Conservation (phyloP, 2,113 vertebrate genomes). For the Callaeas wilsoni region DNA sequence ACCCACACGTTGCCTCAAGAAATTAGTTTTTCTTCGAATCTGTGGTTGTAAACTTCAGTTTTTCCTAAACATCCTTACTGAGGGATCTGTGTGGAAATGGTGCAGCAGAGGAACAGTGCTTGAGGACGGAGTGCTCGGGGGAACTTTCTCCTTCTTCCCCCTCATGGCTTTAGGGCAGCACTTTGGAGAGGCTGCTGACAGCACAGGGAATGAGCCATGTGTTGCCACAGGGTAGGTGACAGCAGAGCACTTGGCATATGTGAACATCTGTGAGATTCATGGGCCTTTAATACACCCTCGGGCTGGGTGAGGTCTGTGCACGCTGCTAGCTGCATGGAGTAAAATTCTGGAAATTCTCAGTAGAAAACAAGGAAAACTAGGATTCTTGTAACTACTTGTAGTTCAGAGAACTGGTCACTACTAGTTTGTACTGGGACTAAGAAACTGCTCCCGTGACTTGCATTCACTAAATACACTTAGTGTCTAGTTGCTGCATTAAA, state of each 20-base stretch:
- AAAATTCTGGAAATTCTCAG: neutral
- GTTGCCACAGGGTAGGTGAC: neutral
- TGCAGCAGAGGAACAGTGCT: neutral
- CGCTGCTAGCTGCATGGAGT: neutral
- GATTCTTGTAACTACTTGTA: neutral
- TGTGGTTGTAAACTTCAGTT: neutral
- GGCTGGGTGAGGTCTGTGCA: neutral
- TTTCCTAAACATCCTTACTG: neutral
- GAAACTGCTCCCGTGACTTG: neutral
- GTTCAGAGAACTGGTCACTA: neutral
- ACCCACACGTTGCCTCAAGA: accelerated
- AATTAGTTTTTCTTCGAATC: neutral
- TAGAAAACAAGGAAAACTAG: neutral
- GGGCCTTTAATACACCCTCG: neutral
- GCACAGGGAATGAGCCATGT: neutral
- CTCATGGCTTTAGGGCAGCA: neutral
- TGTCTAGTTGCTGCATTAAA: neutral
- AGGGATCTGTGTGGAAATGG: neutral
- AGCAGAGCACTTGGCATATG: neutral
- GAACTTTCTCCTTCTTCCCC: neutral
- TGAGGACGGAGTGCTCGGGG: neutral
- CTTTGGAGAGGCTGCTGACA: slow-evolving; percentile 11
- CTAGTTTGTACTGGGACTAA: neutral
- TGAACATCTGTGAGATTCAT: neutral
- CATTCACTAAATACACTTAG: neutral